phyloP scores from a whole-genome alignment of 2,888 invertebrate genomes.

The Troides helena region DNA sequence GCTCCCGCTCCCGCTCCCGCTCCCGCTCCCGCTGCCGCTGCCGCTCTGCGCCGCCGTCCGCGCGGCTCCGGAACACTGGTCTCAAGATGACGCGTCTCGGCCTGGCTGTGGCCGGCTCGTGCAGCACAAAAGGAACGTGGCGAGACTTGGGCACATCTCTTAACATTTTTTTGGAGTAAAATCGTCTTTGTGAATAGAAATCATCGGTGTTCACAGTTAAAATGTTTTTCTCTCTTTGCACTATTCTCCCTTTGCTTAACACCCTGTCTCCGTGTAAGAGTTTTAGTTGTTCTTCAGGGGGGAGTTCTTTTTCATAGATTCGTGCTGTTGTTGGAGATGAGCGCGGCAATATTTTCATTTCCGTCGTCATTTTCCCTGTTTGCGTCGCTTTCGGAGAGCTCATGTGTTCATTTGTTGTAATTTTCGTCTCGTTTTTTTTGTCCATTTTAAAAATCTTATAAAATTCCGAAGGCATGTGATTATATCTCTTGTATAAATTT shows the following conservation, averaged over 20 bases:
- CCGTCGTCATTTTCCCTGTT: not conserved
- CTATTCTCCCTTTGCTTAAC: not conserved
- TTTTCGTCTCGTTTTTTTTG: not conserved
- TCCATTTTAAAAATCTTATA: conserved; percentile 15
- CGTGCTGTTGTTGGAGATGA: no score
- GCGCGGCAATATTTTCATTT: not conserved
- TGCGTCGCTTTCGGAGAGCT: not conserved
- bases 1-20: not conserved
- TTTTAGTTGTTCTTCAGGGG: not conserved
- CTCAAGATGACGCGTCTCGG: conserved; percentile 39
- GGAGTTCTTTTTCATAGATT: not conserved
- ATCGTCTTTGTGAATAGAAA: conserved; percentile 44
- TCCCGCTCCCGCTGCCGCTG: not conserved
- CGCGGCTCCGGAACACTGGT: conserved; percentile 43
- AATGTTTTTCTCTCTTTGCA: conserved; percentile 39
- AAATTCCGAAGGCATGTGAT: conserved; percentile 18
- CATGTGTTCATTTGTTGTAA: not conserved
- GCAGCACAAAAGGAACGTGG: conserved; percentile 19
- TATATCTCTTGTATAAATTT: conserved; percentile 18
- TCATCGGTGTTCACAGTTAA: conserved; percentile 46
- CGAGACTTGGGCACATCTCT: conserved; percentile 21
- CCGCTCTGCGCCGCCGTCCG: not conserved
- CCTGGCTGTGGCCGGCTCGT: conserved; percentile 26
- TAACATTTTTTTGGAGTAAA: conserved; percentile 34
- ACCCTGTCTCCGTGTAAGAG: not conserved